Percentiles rank a stretch among this genome's conserved stretches.
phyloP scores from a whole-genome alignment of 2,113 vertebrate species.

The Nothoprocta pentlandii region DNA sequence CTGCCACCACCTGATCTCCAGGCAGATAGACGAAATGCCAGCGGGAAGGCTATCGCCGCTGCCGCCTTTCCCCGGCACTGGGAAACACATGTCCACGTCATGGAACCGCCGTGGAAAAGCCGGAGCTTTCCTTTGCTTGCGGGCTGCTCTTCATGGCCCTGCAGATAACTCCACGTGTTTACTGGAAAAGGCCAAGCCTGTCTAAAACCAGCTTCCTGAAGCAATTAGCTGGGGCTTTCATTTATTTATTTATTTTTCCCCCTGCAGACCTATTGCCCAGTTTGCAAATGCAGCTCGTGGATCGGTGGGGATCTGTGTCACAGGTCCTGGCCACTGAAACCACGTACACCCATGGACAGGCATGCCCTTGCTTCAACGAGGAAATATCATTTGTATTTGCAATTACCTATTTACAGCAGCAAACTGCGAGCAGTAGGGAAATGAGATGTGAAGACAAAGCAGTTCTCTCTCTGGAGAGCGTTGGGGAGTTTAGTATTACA shows the following conservation, averaged over 20 bases:
- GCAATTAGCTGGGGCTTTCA: neutral
- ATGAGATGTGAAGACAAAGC: neutral
- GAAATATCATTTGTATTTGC: neutral
- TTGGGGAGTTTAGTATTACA: accelerated
- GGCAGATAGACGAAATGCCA: slow-evolving; percentile 75
- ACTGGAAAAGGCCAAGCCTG: slow-evolving; percentile 52
- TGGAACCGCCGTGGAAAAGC: slow-evolving; percentile 48
- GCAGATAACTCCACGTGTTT: slow-evolving; percentile 60
- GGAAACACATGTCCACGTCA: slow-evolving; percentile 62
- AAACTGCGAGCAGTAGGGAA: neutral
- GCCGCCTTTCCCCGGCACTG: slow-evolving; percentile 47
- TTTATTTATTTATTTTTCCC: neutral
- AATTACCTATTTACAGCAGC: slow-evolving; percentile 4
- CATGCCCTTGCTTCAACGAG: neutral
- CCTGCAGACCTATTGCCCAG: neutral
- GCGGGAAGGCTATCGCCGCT: slow-evolving; percentile 26
- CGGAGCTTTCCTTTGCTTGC: slow-evolving; percentile 40
- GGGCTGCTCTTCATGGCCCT: slow-evolving; percentile 20
- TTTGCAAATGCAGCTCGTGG: slow-evolving; percentile 54
- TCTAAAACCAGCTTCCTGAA: slow-evolving; percentile 72
- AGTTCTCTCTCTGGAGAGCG: neutral
- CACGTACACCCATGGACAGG: neutral
- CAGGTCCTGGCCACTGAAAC: slow-evolving; percentile 9
- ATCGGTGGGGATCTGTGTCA: slow-evolving; percentile 60
- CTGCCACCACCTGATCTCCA: slow-evolving; percentile 64